phyloP scores from a whole-genome alignment of 2,888 invertebrate genomes.

The Rhabditophanes sp. region DNA sequence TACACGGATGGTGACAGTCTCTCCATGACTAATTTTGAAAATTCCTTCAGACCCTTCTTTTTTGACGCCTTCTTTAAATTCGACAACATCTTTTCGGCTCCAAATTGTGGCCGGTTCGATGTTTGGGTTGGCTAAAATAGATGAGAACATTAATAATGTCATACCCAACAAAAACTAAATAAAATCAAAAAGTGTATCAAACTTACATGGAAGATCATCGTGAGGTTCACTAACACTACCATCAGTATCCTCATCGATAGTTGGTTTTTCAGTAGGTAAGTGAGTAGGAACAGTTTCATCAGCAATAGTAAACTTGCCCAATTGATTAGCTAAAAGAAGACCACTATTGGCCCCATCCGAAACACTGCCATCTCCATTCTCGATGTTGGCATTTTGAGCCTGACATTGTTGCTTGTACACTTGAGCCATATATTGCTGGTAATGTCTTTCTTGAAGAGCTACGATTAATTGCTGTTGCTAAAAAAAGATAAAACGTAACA shows the following conservation, averaged over 20 bases:
- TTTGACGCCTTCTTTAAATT: conserved; percentile 59
- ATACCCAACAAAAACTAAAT: no score
- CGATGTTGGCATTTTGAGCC: conserved; percentile 36
- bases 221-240: conserved; percentile 39
- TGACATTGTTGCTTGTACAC: conserved; percentile 49
- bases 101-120: conserved; percentile 69
- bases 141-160: not conserved
- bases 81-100: conserved; percentile 67
- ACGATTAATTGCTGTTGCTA: conserved; percentile 81
- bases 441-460: conserved; percentile 93
- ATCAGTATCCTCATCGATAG: conserved; percentile 45
- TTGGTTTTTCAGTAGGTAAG: no score
- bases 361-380: conserved; percentile 17
- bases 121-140: conserved; percentile 41
- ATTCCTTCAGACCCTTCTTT: conserved; percentile 67
- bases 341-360: no score
- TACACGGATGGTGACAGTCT: conserved; percentile 83
- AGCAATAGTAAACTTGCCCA: conserved; percentile 9
- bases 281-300: conserved; percentile 36
- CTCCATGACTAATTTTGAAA: conserved; percentile 82
- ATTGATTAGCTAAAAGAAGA: conserved; percentile 1
- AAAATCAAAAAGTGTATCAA: not conserved
- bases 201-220: conserved; percentile 34
- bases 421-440: conserved; percentile 95
- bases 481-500: conserved; percentile 12